phyloP scores from a whole-genome alignment of 2,797 vertebrate species.

The Perdix hodgsoniae region DNA sequence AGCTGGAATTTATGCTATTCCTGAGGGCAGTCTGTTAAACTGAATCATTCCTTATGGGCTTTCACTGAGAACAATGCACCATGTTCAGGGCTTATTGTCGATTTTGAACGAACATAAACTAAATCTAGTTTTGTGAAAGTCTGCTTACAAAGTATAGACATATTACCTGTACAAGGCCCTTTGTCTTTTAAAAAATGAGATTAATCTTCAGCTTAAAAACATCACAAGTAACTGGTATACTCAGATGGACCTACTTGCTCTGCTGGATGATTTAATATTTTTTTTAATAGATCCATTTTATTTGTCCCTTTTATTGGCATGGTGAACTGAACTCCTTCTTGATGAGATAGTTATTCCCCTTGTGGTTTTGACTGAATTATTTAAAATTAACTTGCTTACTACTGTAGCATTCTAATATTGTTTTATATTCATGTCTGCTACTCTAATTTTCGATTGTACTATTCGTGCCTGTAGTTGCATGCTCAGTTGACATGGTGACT shows the following conservation, averaged over 20 bases:
- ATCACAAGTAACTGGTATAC: neutral
- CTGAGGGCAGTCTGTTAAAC: neutral
- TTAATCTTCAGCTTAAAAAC: slow-evolving; percentile 1
- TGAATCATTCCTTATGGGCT: neutral
- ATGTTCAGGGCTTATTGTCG: neutral
- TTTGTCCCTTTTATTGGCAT: neutral
- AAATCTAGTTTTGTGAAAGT: neutral
- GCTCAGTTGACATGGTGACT: accelerated
- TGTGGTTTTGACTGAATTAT: neutral
- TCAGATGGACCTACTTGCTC: neutral
- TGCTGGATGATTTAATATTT: neutral
- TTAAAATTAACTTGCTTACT: slow-evolving; percentile 3
- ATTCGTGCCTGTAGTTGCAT: neutral
- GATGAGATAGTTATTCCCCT: neutral
- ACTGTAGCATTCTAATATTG: neutral
- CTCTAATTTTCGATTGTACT: neutral
- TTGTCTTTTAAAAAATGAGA: neutral
- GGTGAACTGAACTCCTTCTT: neutral
- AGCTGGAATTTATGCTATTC: neutral
- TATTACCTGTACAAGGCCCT: neutral
- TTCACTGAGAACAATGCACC: neutral
- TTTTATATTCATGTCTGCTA: slow-evolving; percentile 6
- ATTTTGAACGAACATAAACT: neutral
- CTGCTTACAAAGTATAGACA: neutral
- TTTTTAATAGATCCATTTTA: neutral